These are phyloP conservation scores for Diabrotica undecimpunctata DNA, from an alignment of 1,140 invertebrate species.

Conservation along the genomic window DNA sequence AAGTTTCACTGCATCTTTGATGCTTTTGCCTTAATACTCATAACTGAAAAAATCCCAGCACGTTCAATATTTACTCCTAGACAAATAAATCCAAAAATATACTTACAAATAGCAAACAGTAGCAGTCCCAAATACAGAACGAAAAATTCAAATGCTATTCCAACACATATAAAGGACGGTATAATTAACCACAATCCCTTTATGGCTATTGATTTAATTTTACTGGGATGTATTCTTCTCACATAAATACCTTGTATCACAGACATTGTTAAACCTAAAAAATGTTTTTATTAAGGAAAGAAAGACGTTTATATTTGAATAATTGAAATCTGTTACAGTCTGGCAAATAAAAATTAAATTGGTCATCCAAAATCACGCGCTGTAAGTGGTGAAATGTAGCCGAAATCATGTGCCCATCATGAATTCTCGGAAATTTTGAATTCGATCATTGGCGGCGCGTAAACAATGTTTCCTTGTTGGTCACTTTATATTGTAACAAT, in stretches of 20 bases:
- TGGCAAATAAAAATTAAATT: no score
- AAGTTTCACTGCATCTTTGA: no score
- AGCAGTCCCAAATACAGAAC: slow-evolving; percentile 77
- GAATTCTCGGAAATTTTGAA: no score
- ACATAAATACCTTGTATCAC: slow-evolving; percentile 88
- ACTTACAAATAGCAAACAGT: slow-evolving; percentile 88
- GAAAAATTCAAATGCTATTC: slow-evolving; percentile 54
- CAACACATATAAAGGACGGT: slow-evolving; percentile 85
- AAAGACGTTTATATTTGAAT: no score
- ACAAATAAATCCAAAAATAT: neutral
- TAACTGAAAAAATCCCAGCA: no score
- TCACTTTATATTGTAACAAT: no score
- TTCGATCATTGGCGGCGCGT: no score
- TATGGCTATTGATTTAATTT: slow-evolving; percentile 70
- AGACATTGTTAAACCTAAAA: slow-evolving; percentile 77
- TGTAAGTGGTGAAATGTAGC: no score
- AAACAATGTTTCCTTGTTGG: no score
- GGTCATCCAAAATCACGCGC: no score
- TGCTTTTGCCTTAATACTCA: no score
- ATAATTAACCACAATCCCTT: slow-evolving; percentile 82
- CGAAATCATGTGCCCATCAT: no score
- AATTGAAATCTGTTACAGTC: neutral
- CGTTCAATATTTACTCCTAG: neutral
- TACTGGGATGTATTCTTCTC: slow-evolving; percentile 70
- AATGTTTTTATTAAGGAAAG: neutral